A percentile compares a stretch with the other conserved stretches of the same genome.
Evolutionary conservation across 2,888 invertebrate species (phyloP).

Genomic region (Unio delphinus): DNA sequence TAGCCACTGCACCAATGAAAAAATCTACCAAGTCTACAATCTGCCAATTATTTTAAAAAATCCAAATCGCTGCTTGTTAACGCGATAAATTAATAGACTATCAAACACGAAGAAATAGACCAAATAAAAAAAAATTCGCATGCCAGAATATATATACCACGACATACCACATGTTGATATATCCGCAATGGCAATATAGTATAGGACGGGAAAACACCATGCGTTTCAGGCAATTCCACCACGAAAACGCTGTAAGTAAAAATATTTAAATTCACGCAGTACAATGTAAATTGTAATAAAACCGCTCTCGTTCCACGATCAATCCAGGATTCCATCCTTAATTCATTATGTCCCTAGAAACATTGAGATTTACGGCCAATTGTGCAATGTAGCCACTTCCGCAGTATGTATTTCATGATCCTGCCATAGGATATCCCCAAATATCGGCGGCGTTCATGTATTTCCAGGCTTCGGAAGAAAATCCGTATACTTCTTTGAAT

Average conservation of each 20-base stretch:
- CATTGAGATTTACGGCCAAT: conserved; percentile 44
- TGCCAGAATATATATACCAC: conserved; percentile 38
- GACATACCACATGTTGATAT: conserved; percentile 39
- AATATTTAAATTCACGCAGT: conserved; percentile 56
- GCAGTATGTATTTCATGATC: conserved; percentile 41
- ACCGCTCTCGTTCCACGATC: conserved; percentile 56
- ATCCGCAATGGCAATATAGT: conserved; percentile 45
- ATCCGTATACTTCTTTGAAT: conserved; percentile 26
- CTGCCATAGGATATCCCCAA: conserved; percentile 49
- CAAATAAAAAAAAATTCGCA: conserved; percentile 39
- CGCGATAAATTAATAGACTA: conserved; percentile 23
- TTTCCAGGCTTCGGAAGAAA: conserved; percentile 45
- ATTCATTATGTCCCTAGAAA: conserved; percentile 38
- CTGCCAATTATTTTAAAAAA: conserved; percentile 50
- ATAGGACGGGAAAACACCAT: conserved; percentile 48
- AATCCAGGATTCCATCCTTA: conserved; percentile 53
- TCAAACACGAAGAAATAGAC: conserved; percentile 36
- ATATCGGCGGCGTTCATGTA: conserved; percentile 44
- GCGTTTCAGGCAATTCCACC: conserved; percentile 59
- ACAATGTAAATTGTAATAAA: conserved; percentile 59
- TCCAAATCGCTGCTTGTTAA: conserved; percentile 29
- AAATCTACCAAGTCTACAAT: conserved; percentile 40
- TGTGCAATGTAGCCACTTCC: conserved; percentile 60
- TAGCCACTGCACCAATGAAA: conserved; percentile 25
- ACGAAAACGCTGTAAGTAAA: conserved; percentile 56